These are phyloP conservation scores for Drosophila truncata DNA, from an alignment of 1,140 invertebrate genomes.

Conservation along the genomic window DNA sequence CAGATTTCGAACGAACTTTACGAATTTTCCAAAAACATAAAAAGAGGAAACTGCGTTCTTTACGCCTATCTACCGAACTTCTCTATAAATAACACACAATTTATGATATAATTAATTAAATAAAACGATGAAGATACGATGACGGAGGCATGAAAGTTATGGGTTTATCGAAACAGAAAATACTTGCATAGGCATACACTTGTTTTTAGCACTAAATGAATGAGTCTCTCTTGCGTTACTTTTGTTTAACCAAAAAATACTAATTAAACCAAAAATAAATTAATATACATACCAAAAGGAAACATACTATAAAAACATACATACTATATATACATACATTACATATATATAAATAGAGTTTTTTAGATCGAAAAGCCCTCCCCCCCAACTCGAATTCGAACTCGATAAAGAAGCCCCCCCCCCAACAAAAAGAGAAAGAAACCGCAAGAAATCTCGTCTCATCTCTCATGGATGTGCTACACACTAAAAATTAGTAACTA, in stretches of 20 bases:
- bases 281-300: constrained; percentile 46
- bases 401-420: constrained; percentile 8
- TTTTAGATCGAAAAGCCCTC: constrained; percentile 50
- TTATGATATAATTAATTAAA: constrained; percentile 36
- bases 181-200: constrained; percentile 54
- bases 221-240: constrained; percentile 46
- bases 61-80: constrained; percentile 63
- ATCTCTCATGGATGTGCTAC: constrained; percentile 63
- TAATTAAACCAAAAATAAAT: constrained; percentile 48
- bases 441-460: constrained; percentile 50
- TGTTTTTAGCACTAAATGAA: constrained; percentile 71
- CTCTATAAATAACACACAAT: constrained; percentile 51
- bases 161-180: constrained; percentile 24
- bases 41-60: constrained; percentile 57
- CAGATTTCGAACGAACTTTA: constrained; percentile 62
- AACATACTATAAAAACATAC: constrained; percentile 54
- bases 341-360: constrained; percentile 57
- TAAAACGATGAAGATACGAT: constrained; percentile 27
- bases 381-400: constrained; percentile 16
- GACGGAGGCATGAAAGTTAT: constrained; percentile 26
- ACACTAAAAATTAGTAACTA: constrained; percentile 63
- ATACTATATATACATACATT: constrained; percentile 52
- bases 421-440: too few species aligned
- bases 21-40: constrained; percentile 57
- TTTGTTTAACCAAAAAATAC: constrained; percentile 57